phyloP scores from a whole-genome alignment of 1,140 invertebrate genomes.

The Dinoponera quadriceps region DNA sequence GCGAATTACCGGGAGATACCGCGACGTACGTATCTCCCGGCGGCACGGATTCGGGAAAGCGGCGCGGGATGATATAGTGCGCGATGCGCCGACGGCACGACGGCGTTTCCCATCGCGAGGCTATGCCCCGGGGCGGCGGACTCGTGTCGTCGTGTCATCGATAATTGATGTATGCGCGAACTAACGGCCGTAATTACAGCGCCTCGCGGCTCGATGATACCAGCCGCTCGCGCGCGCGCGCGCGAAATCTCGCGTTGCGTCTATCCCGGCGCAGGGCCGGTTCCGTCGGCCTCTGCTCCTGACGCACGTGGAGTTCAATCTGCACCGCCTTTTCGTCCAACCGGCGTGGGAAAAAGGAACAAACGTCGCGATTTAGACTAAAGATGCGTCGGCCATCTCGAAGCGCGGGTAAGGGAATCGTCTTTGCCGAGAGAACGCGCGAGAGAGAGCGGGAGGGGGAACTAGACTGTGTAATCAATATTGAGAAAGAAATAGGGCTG shows the following conservation, averaged over 20 bases:
- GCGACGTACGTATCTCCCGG: background rate
- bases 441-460: background rate
- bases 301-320: background rate
- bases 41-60: slow-evolving; percentile 43
- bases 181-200: slow-evolving; percentile 82
- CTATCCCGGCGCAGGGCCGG: slow-evolving; percentile 34
- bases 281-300: background rate
- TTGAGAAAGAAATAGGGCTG: no score
- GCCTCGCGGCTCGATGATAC: slow-evolving; percentile 75
- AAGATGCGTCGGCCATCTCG: slow-evolving; percentile 29
- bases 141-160: slow-evolving; percentile 81
- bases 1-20: slow-evolving; percentile 45
- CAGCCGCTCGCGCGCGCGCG: slow-evolving; percentile 73
- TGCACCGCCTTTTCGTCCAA: no score
- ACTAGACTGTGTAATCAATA: no score
- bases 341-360: background rate
- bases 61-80: slow-evolving; percentile 52
- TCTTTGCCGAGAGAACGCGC: slow-evolving; percentile 1
- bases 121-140: slow-evolving; percentile 74
- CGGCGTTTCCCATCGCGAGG: slow-evolving; percentile 68
- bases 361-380: slow-evolving; percentile 23
- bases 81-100: background rate
- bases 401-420: background rate
- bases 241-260: slow-evolving; percentile 75
- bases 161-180: slow-evolving; percentile 84